Evolutionary conservation across 2,888 invertebrate species (phyloP).

Genomic region (Keiferia lycopersicella): DNA sequence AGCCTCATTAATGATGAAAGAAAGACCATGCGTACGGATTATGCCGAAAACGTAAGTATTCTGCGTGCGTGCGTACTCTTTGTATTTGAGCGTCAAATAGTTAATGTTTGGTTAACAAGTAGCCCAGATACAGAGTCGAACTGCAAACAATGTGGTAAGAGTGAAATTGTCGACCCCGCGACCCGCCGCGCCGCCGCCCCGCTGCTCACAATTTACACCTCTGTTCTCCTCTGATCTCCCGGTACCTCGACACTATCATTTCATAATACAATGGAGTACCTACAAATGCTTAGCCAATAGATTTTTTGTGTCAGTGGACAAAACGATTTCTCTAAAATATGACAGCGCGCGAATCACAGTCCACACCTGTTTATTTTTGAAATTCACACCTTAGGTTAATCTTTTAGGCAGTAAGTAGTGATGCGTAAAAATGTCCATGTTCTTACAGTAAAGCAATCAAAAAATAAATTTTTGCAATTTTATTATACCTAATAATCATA

Average conservation of each 20-base stretch:
- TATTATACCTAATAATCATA: background rate
- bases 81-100: conserved; percentile 31
- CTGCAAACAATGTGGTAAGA: conserved; percentile 52
- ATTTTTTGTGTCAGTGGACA: conserved; percentile 30
- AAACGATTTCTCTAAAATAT: conserved; percentile 24
- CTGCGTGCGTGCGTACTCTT: conserved; percentile 26
- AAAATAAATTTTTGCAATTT: background rate
- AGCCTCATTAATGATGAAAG: conserved; percentile 31
- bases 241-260: conserved; percentile 31
- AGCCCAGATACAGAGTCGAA: conserved; percentile 48
- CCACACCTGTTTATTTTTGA: conserved; percentile 20
- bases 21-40: conserved; percentile 10
- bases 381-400: background rate
- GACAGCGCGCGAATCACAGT: conserved; percentile 3
- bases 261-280: conserved; percentile 31
- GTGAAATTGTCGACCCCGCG: conserved; percentile 33
- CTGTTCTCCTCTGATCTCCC: conserved; percentile 34
- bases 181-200: conserved; percentile 24
- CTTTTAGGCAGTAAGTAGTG: background rate
- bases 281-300: conserved; percentile 45
- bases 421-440: background rate
- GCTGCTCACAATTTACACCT: conserved; percentile 51
- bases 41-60: conserved; percentile 21
- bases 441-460: background rate
- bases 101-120: conserved; percentile 40